phyloP scores from a whole-genome alignment of 2,113 vertebrate genomes.

The Ciconia stormi region DNA sequence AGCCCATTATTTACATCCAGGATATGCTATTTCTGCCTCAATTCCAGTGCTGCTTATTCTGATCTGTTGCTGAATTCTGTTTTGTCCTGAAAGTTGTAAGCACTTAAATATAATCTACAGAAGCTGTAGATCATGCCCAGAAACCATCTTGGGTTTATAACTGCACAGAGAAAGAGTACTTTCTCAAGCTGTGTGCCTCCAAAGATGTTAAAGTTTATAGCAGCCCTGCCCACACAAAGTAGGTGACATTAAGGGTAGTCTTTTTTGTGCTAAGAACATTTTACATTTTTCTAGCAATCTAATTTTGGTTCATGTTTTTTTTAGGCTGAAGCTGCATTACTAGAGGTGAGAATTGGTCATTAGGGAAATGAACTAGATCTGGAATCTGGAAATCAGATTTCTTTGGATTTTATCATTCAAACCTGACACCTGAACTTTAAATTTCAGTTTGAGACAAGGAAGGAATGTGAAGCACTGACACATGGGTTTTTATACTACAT shows the following conservation, averaged over 20 bases:
- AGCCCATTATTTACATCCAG: neutral
- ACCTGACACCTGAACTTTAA: neutral
- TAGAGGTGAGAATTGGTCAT: neutral
- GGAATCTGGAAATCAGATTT: neutral
- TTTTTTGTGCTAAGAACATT: neutral
- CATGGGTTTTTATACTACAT: neutral
- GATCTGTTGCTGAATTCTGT: neutral
- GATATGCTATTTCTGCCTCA: neutral
- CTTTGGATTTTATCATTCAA: neutral
- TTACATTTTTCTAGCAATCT: neutral
- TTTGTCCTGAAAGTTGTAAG: neutral
- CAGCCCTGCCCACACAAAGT: neutral
- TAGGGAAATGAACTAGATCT: neutral
- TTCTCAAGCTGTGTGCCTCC: neutral
- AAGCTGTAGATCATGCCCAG: neutral
- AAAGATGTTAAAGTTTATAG: neutral
- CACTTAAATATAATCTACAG: neutral
- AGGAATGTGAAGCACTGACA: neutral
- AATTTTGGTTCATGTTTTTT: neutral
- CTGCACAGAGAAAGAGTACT: neutral
- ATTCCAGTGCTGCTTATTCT: neutral
- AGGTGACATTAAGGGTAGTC: neutral
- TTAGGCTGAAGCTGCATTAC: neutral
- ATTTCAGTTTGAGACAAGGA: neutral
- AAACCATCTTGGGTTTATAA: neutral